Base-by-base conservation (phyloP, 23 tunicate species). In the Clavelina lepadiformis region DNA sequence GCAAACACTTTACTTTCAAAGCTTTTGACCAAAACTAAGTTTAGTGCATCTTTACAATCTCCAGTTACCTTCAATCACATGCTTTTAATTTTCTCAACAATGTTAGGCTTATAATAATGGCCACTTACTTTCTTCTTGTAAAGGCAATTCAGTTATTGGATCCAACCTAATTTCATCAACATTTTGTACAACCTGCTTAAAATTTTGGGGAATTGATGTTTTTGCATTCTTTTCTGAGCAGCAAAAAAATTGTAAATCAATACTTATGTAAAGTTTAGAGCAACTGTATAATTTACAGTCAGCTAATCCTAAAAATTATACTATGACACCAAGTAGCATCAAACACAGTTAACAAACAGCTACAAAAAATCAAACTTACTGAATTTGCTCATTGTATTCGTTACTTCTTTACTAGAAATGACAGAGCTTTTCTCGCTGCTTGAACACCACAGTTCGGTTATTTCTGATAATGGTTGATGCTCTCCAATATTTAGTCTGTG, bases 371-470 rank as follows among this genome's bases (percentile, higher is more conserved):
- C 24, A 52, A 15, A 52, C 8, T 21, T 18, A 15, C n/a, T 49
- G 24, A 2, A 56, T 56, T 56, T n/a, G 30, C 2, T 28, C 5
- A 33, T 56, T 4, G 2, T 56, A 56, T 34, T 34, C 30, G 29
- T 56, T 22, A 34, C 13, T 19, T 15, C 5, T 56, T 56, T 33
- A 33, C 25, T 25, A 8, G 71, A 24, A 41, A 41, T 54, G 25
- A 32, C n/a, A 6, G 71, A 65, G 13, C 54, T 29, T 19, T 32
- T 37, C 6, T 76, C 82, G 66, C 82, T 76, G 26, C 45, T 54
- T 4, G 66, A 57, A 50, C 82, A 76, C 82, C 82, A 76, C 19
- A 76, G 54, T 65, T 76, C 82, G 38, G 52, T 65, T 3, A 76
- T 65, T 54, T 76, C 82, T 0, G 82, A 65, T 19, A 76, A 38